A percentile compares a stretch with the other conserved stretches of the same genome.
Evolutionary conservation across 2,888 invertebrate species (phyloP).

Genomic region (Pyralis farinalis): DNA sequence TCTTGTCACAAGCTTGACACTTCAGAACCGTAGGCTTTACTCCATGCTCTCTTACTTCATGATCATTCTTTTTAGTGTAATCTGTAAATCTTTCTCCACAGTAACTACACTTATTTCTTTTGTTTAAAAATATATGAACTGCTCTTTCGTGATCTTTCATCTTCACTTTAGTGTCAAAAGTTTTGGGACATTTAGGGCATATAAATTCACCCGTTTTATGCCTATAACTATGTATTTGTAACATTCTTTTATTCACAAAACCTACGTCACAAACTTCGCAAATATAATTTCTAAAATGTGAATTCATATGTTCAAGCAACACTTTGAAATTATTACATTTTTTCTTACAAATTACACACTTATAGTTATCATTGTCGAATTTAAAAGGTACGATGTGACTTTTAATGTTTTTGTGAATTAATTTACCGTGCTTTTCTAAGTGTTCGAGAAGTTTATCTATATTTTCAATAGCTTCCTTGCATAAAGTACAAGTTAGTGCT

Average conservation of each 20-base stretch:
- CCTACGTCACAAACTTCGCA: slow-evolving; percentile 75
- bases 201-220: slow-evolving; percentile 46
- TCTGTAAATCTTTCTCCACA: slow-evolving; percentile 57
- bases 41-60: slow-evolving; percentile 54
- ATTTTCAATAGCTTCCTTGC: slow-evolving; percentile 22
- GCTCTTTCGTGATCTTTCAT: slow-evolving; percentile 40
- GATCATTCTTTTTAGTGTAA: slow-evolving; percentile 57
- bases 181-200: slow-evolving; percentile 39
- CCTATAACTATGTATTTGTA: slow-evolving; percentile 43
- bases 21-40: slow-evolving; percentile 52
- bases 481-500: slow-evolving; percentile 35
- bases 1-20: slow-evolving; percentile 69
- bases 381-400: slow-evolving; percentile 44
- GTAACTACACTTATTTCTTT: slow-evolving; percentile 45
- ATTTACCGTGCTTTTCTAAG: slow-evolving; percentile 31
- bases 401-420: slow-evolving; percentile 30
- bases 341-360: slow-evolving; percentile 32
- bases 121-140: slow-evolving; percentile 35
- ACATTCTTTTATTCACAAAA: slow-evolving; percentile 45
- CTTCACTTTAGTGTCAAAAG: slow-evolving; percentile 40
- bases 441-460: slow-evolving; percentile 35
- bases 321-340: slow-evolving; percentile 44
- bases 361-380: slow-evolving; percentile 26
- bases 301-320: slow-evolving; percentile 50
- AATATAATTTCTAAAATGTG: slow-evolving; percentile 59